phyloP scores from a whole-genome alignment of 2,113 vertebrate genomes.

The Paramisgurnus dabryanus region DNA sequence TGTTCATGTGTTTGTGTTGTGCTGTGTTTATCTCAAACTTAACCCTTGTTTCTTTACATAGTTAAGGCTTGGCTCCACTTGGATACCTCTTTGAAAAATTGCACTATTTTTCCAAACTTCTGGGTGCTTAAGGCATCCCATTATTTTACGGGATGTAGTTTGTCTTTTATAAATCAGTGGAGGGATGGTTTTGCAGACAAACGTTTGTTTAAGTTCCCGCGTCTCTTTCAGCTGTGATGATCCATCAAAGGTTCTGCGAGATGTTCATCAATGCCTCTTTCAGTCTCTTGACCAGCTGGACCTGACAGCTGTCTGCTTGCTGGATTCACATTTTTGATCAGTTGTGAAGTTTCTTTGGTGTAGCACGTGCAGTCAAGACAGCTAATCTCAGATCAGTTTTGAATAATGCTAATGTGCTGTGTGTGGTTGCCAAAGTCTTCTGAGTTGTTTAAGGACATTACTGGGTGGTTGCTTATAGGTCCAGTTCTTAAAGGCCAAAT shows the following conservation, averaged over 20 bases:
- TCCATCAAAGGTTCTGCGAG: conserved; percentile 31
- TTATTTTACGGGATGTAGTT: no score
- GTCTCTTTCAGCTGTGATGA: conserved; percentile 47
- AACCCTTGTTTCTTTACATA: neutral
- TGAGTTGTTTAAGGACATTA: no score
- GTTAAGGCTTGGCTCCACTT: neutral
- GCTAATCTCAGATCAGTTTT: neutral
- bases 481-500: no score
- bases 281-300: conserved; percentile 47
- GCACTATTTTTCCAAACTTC: neutral
- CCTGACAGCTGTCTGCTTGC: conserved; percentile 48
- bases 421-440: neutral
- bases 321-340: neutral
- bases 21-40: neutral
- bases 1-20: neutral
- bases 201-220: neutral
- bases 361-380: neutral
- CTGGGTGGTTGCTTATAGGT: neutral
- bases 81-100: neutral
- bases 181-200: neutral
- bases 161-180: neutral
- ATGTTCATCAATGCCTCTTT: neutral
- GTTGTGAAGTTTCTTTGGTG: neutral
- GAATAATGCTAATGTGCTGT: neutral
- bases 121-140: no score